Conservation (phyloP, 2,888 invertebrate species). For the Drosophila hamatofila region DNA sequence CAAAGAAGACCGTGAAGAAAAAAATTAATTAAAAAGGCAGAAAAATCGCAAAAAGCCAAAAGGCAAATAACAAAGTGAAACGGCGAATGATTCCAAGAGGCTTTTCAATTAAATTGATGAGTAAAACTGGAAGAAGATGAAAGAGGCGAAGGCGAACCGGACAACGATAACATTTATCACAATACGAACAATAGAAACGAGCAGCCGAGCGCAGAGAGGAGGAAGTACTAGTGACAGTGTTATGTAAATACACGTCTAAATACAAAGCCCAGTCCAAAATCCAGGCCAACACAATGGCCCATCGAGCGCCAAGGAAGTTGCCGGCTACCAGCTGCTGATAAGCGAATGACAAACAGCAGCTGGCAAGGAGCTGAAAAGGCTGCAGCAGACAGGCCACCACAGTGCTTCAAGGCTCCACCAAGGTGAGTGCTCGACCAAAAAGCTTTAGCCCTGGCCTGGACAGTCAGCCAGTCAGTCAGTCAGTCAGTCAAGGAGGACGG, state of each 20-base stretch:
- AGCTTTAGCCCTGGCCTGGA: constrained; percentile 8
- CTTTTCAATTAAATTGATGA: constrained; percentile 75
- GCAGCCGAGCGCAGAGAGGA: background rate
- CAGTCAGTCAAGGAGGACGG: background rate
- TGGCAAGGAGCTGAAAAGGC: constrained; percentile 16
- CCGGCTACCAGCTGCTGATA: constrained; percentile 47
- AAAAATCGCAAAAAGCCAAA: constrained; percentile 55
- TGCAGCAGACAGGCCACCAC: constrained; percentile 49
- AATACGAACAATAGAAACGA: constrained; percentile 47
- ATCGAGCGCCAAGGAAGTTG: constrained; percentile 32
- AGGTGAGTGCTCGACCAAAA: constrained; percentile 11
- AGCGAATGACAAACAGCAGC: constrained; percentile 67
- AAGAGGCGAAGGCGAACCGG: constrained; percentile 7
- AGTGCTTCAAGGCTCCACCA: constrained; percentile 18
- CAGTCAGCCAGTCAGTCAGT: background rate
- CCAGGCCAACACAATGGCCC: constrained; percentile 39
- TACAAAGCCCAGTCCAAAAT: constrained; percentile 33
- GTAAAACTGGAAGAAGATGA: constrained; percentile 24
- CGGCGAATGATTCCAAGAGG: constrained; percentile 25
- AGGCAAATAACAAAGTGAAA: constrained; percentile 57
- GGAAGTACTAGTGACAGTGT: constrained; percentile 30
- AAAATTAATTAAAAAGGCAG: constrained; percentile 72
- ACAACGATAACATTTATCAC: constrained; percentile 71
- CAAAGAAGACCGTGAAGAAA: constrained; percentile 33
- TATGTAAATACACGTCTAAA: constrained; percentile 61